These are phyloP conservation scores for Nycticryphes semicollaris DNA, from an alignment of 2,113 vertebrate species.

Conservation along the genomic window DNA sequence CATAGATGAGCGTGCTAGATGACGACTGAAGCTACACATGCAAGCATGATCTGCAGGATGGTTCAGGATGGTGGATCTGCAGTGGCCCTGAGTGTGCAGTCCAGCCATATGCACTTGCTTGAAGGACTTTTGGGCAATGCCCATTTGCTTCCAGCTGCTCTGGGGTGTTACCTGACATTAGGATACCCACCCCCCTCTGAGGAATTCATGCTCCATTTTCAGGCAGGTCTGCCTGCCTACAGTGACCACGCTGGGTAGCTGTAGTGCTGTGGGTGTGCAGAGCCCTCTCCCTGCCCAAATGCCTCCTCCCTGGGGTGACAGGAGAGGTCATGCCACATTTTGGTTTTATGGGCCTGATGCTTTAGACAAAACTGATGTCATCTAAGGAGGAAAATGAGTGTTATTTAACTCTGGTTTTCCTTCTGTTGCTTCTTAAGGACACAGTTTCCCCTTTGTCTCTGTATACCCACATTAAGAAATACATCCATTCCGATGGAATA, in stretches of 20 bases:
- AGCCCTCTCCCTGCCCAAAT: not conserved
- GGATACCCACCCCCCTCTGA: not conserved
- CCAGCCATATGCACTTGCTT: not conserved
- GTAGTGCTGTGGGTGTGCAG: not conserved
- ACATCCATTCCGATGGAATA: not conserved
- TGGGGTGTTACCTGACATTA: not conserved
- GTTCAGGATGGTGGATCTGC: not conserved
- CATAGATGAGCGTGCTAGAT: not conserved
- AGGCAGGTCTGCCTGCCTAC: not conserved
- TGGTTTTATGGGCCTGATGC: not conserved
- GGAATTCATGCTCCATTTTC: fast-evolving
- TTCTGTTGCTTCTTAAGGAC: not conserved
- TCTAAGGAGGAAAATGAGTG: not conserved
- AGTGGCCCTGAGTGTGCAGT: not conserved
- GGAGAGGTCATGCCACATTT: not conserved
- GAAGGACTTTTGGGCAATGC: not conserved
- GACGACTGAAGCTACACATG: not conserved
- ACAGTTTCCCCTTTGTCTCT: not conserved
- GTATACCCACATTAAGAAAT: not conserved
- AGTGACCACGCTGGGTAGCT: not conserved
- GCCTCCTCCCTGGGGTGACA: not conserved
- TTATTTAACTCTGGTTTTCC: not conserved
- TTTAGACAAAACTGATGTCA: not conserved
- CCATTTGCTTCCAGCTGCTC: not conserved
- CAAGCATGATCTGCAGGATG: not conserved